Evolutionary conservation across 35 echinoderm and acorn worm species (phyloP), one percentile per base, ranked within the genome.

Genomic region (Lytechinus variegatus): DNA sequence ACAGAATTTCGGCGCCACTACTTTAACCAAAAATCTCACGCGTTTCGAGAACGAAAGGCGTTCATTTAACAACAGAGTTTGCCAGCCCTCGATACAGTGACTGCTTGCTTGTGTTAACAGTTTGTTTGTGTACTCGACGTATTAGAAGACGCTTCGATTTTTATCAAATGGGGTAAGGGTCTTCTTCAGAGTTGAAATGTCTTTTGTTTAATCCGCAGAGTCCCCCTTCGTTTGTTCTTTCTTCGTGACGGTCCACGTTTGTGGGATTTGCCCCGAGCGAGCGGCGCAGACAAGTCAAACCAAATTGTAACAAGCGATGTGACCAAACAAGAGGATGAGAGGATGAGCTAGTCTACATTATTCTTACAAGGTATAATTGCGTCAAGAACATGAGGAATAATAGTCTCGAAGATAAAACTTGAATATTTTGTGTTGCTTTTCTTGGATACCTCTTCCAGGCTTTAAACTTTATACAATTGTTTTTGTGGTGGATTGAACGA

Each of bases 61-160:
- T 71, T 14, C 14, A 13, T 71, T 71, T 71, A 71, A 71, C 14
- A 71, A 21, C 19, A 79, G 14, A 79, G 21, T 6, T 79, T 24
- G 2, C n/a, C n/a, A 5, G 19, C 66, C 56, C 9, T 6, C 56
- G 8, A 8, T 79, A 24, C 19, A 79, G 66, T 24, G 3, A 79
- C 66, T 24, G 66, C n/a, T 19, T 79, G 19, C 12, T 79, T 79
- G 19, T 79, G 66, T 79, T 79, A 6, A 24, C 66, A 7, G 19
- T 79, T 79, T 79, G 66, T 79, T 79, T 79, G 66, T 79, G 66
- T 79, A 24, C 66, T 79, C 21, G 66, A 79, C 4, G 66, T n/a
- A 79, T 79, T n/a, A 79, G 66, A 79, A 16, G 66, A 79, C 66
- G 66, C 16, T 79, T 79, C 66, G 66, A 79, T 79, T 79, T 79